phyloP scores from a whole-genome alignment of 2,888 invertebrate genomes.

The Drosophila melanosoma region DNA sequence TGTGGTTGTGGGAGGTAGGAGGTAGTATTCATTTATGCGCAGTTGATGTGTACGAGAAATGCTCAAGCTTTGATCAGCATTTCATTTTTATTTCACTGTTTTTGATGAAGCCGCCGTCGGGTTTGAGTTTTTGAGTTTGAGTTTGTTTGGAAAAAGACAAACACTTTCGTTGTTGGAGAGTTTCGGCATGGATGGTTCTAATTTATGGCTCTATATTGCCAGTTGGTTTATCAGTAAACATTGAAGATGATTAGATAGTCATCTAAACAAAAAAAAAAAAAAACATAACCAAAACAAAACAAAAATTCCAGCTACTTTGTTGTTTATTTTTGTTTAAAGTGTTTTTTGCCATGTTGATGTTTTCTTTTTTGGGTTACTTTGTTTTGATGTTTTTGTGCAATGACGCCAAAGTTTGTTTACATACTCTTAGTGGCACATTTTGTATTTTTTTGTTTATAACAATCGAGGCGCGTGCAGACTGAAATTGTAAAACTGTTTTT shows the following conservation, averaged over 20 bases:
- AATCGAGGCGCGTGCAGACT: slow-evolving; percentile 65
- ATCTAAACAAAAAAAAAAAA: background rate
- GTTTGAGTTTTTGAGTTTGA: slow-evolving; percentile 2
- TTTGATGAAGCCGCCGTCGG: slow-evolving; percentile 56
- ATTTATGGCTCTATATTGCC: slow-evolving; percentile 41
- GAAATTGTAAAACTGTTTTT: slow-evolving; percentile 42
- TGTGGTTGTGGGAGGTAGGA: background rate
- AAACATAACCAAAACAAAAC: slow-evolving; percentile 2
- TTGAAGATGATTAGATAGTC: slow-evolving; percentile 62
- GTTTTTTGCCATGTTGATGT: slow-evolving; percentile 33
- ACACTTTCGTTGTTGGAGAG: slow-evolving; percentile 52
- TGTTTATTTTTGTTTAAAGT: slow-evolving; percentile 70
- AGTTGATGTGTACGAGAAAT: slow-evolving; percentile 55
- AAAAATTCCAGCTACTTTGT: slow-evolving; percentile 19
- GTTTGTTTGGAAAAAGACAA: slow-evolving; percentile 47
- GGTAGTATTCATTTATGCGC: slow-evolving; percentile 45
- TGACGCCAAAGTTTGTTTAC: slow-evolving; percentile 77
- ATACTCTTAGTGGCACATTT: slow-evolving; percentile 37
- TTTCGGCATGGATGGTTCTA: slow-evolving; percentile 34
- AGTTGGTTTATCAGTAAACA: slow-evolving; percentile 64
- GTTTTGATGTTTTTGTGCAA: slow-evolving; percentile 54
- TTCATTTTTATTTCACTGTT: background rate
- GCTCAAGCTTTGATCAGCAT: slow-evolving; percentile 25
- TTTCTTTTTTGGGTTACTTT: slow-evolving; percentile 34
- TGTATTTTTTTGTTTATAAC: slow-evolving; percentile 44